phyloP scores from a whole-genome alignment of 2,797 vertebrate species.

The Atherinosoma microstoma region DNA sequence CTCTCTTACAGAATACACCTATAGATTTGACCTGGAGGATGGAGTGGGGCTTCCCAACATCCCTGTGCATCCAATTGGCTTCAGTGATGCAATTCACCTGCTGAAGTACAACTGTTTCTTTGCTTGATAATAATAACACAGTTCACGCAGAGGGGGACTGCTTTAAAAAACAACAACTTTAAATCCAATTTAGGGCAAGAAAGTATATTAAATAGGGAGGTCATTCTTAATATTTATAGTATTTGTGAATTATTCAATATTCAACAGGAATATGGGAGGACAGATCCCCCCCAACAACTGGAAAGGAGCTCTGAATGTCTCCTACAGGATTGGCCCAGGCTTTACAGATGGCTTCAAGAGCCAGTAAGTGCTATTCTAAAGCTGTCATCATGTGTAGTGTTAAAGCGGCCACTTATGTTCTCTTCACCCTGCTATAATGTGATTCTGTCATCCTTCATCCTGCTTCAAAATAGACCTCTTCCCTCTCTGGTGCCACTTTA shows the following conservation, averaged over 20 bases:
- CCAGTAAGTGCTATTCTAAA: constrained; percentile 79
- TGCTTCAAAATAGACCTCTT: neutral
- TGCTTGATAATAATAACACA: neutral
- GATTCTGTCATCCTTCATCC: neutral
- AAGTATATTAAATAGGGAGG: neutral
- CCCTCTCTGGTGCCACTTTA: neutral
- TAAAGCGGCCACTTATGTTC: neutral
- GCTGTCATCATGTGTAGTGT: neutral
- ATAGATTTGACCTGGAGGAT: constrained; percentile 78
- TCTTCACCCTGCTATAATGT: neutral
- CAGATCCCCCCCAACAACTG: constrained; percentile 86
- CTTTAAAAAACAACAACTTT: neutral
- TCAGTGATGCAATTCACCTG: constrained; percentile 87
- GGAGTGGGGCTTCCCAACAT: constrained; percentile 91
- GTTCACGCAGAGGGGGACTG: neutral
- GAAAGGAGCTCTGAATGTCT: constrained; percentile 90
- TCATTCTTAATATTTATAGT: constrained; percentile 20
- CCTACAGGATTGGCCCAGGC: constrained; percentile 92
- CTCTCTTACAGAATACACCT: constrained; percentile 87
- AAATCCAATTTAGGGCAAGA: constrained; percentile 4
- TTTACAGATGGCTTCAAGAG: constrained; percentile 79
- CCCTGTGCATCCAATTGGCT: constrained; percentile 95
- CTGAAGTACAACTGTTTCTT: constrained; percentile 79
- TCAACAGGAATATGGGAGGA: constrained; percentile 91
- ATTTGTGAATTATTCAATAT: constrained; percentile 12